phyloP scores from a whole-genome alignment of 2,888 invertebrate species.

The Tyria jacobaeae region DNA sequence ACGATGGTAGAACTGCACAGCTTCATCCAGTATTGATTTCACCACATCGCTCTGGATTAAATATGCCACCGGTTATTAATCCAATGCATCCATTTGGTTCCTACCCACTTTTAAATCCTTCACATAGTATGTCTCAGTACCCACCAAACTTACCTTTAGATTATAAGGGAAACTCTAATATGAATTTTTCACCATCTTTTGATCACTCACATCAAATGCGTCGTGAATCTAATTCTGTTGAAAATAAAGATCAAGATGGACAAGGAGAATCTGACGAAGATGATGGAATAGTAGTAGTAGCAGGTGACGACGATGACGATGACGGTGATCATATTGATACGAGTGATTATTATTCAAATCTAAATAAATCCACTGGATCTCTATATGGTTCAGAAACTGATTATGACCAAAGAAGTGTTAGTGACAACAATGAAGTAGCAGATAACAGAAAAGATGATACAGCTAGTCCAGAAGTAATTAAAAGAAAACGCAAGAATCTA shows the following conservation, averaged over 20 bases:
- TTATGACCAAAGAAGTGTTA: conserved; percentile 77
- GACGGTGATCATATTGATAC: conserved; percentile 86
- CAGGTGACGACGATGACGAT: conserved; percentile 92
- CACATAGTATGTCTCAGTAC: conserved; percentile 88
- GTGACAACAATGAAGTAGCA: conserved; percentile 73
- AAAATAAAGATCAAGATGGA: conserved; percentile 86
- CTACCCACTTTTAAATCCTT: conserved; percentile 91
- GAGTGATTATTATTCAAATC: conserved; percentile 76
- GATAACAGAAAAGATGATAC: conserved; percentile 82
- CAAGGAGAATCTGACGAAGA: conserved; percentile 90
- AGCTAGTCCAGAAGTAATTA: conserved; percentile 87
- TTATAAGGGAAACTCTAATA: conserved; percentile 80
- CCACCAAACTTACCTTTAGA: conserved; percentile 79
- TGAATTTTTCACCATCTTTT: conserved; percentile 68
- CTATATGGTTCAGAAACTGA: conserved; percentile 80
- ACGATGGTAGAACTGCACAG: conserved; percentile 96
- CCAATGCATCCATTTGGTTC: conserved; percentile 92
- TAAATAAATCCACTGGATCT: conserved; percentile 76
- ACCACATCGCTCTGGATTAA: conserved; percentile 88
- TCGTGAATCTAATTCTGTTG: conserved; percentile 74
- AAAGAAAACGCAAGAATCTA: conserved; percentile 94
- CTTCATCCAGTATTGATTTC: conserved; percentile 93
- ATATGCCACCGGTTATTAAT: conserved; percentile 89
- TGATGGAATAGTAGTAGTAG: conserved; percentile 92
- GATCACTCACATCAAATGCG: conserved; percentile 74